phyloP scores from a whole-genome alignment of 2,888 invertebrate species.

The Xestia xanthographa region DNA sequence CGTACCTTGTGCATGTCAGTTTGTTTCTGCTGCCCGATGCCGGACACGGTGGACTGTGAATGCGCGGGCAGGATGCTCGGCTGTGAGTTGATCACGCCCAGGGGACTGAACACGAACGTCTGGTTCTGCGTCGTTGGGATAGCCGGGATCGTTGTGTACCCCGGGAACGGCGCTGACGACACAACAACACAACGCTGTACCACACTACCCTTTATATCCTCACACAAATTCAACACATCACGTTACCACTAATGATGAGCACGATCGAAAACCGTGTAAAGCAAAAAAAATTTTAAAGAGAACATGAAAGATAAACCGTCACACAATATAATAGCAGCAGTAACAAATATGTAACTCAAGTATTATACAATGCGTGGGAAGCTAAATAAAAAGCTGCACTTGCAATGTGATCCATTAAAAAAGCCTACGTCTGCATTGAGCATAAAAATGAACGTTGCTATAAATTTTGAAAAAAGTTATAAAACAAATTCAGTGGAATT shows the following conservation, averaged over 20 bases:
- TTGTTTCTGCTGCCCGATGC: slow-evolving; percentile 90
- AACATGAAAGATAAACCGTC: slow-evolving; percentile 28
- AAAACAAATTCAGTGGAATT: slow-evolving; percentile 49
- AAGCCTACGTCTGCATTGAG: slow-evolving; percentile 59
- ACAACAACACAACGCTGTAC: slow-evolving; percentile 23
- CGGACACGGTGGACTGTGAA: slow-evolving; percentile 87
- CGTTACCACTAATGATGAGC: slow-evolving; percentile 40
- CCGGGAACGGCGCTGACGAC: slow-evolving; percentile 91
- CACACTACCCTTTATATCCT: background rate
- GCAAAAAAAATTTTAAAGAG: slow-evolving; percentile 18
- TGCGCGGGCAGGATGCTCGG: slow-evolving; percentile 92
- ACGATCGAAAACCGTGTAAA: slow-evolving; percentile 12
- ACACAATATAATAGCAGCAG: slow-evolving; percentile 31
- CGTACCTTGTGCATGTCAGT: slow-evolving; percentile 93
- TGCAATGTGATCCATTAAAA: slow-evolving; percentile 67
- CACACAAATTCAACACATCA: slow-evolving; percentile 28
- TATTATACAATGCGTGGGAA: slow-evolving; percentile 68
- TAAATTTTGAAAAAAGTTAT: slow-evolving; percentile 55
- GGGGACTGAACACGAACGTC: slow-evolving; percentile 94
- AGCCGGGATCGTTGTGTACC: slow-evolving; percentile 94
- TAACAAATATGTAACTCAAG: slow-evolving; percentile 49
- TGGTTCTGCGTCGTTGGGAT: slow-evolving; percentile 95
- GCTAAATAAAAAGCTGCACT: slow-evolving; percentile 75
- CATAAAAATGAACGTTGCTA: slow-evolving; percentile 47
- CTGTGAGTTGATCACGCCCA: slow-evolving; percentile 93